These are phyloP conservation scores for Venturia canescens DNA, from an alignment of 1,140 invertebrate genomes.

Conservation along the genomic window DNA sequence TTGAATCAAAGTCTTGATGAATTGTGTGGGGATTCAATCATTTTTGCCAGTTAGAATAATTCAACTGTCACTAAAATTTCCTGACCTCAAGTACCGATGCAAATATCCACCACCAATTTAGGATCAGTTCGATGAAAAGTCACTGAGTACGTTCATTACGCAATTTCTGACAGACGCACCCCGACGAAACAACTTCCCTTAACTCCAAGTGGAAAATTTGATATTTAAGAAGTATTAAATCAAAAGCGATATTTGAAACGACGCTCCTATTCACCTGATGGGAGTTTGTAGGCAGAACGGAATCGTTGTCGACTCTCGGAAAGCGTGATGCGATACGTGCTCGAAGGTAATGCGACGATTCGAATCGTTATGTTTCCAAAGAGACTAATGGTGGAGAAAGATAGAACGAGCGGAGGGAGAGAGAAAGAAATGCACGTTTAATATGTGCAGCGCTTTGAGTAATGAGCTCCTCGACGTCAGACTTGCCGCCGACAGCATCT, in stretches of 20 bases:
- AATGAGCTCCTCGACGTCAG: slow-evolving; percentile 44
- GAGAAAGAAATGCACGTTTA: slow-evolving; percentile 27
- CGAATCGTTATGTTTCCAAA: slow-evolving; percentile 36
- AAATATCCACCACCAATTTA: neutral
- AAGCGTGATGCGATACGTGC: neutral
- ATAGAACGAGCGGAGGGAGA: neutral
- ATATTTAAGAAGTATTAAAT: neutral
- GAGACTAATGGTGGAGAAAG: slow-evolving; percentile 31
- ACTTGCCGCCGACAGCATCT: slow-evolving; percentile 39
- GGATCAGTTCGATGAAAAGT: neutral
- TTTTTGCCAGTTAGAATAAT: too few relatives aligned
- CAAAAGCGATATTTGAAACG: neutral
- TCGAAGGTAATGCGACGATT: slow-evolving; percentile 1
- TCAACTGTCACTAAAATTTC: too few relatives aligned
- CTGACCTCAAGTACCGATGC: too few relatives aligned
- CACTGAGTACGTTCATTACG: neutral
- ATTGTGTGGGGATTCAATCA: too few relatives aligned
- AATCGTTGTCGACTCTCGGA: neutral
- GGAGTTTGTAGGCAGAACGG: neutral
- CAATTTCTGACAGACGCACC: neutral
- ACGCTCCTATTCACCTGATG: neutral
- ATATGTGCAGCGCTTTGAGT: slow-evolving; percentile 45
- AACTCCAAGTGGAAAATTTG: neutral
- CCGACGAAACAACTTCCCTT: neutral
- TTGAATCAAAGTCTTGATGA: too few relatives aligned